A percentile compares a stretch with the other conserved stretches of the same genome.
Evolutionary conservation across 2,113 vertebrate species (phyloP).

Genomic region (Apodemus sylvaticus): DNA sequence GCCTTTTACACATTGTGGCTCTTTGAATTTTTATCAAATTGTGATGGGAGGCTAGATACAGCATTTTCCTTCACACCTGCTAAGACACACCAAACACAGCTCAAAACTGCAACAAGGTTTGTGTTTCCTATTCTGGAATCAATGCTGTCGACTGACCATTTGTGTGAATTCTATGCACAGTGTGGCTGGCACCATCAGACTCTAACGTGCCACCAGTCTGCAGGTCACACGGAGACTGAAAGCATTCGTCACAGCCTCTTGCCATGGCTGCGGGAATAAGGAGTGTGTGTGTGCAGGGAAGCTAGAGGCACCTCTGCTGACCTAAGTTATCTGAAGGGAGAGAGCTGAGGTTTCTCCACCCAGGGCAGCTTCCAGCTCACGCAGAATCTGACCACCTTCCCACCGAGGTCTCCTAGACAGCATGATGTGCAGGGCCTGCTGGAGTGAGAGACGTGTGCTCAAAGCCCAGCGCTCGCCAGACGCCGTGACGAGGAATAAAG

Average conservation of each 20-base stretch:
- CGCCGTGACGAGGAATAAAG: fast-evolving
- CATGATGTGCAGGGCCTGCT: neutral
- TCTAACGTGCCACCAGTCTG: neutral
- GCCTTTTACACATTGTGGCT: neutral
- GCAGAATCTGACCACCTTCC: neutral
- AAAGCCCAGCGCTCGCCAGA: neutral
- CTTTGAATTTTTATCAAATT: neutral
- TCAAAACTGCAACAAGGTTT: neutral
- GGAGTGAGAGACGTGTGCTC: no score
- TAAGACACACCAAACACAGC: neutral
- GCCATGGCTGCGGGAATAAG: neutral
- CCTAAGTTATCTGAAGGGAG: neutral
- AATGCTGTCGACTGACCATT: neutral
- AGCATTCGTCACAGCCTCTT: neutral
- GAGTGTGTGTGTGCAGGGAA: neutral
- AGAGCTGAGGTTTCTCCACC: neutral
- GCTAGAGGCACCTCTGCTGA: neutral
- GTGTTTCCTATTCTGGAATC: neutral
- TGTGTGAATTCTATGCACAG: neutral
- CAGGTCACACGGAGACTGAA: neutral
- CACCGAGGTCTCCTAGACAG: neutral
- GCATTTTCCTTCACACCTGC: neutral
- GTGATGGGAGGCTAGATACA: neutral
- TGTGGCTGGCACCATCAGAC: neutral
- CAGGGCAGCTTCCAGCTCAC: neutral